A percentile compares a stretch with the other conserved stretches of the same genome.
These are phyloP conservation scores for Macropis europaea DNA, from an alignment of 2,888 invertebrate genomes.

Conservation along the genomic window DNA sequence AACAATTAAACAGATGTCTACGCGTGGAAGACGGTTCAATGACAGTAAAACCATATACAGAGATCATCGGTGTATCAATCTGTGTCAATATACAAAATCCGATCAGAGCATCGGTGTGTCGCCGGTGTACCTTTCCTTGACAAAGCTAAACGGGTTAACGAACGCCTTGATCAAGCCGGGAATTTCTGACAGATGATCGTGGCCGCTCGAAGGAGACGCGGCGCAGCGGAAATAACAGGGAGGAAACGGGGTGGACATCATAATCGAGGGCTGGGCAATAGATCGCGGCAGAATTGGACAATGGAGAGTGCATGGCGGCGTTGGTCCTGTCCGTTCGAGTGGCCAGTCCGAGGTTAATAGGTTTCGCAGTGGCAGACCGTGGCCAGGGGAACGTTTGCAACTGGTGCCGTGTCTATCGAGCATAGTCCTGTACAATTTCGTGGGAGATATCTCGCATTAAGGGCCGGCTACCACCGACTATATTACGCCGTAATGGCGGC, in stretches of 20 bases:
- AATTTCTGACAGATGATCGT: not conserved
- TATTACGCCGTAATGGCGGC: conserved; percentile 61
- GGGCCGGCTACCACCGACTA: conserved; percentile 55
- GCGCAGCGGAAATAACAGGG: conserved; percentile 40
- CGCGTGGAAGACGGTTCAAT: too few species aligned
- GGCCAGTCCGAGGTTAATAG: conserved; percentile 44
- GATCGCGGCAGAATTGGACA: conserved; percentile 51
- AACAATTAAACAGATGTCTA: too few species aligned
- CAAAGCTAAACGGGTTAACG: not conserved
- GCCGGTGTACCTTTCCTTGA: too few species aligned
- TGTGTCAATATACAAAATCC: too few species aligned
- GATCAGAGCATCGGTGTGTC: too few species aligned
- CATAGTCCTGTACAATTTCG: conserved; percentile 68
- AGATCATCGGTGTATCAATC: too few species aligned
- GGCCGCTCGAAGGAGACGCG: not conserved
- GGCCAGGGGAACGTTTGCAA: conserved; percentile 39
- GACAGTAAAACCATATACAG: too few species aligned
- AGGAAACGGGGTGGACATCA: not conserved
- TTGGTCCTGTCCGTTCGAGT: conserved; percentile 51
- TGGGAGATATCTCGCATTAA: conserved; percentile 73
- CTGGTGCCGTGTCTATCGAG: conserved; percentile 35
- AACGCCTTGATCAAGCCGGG: not conserved
- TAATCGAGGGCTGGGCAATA: conserved; percentile 41
- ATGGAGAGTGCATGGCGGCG: conserved; percentile 39
- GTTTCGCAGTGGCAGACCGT: conserved; percentile 27